Evolutionary conservation across 2,888 invertebrate genomes (phyloP).

Genomic region (Athalia rosae): DNA sequence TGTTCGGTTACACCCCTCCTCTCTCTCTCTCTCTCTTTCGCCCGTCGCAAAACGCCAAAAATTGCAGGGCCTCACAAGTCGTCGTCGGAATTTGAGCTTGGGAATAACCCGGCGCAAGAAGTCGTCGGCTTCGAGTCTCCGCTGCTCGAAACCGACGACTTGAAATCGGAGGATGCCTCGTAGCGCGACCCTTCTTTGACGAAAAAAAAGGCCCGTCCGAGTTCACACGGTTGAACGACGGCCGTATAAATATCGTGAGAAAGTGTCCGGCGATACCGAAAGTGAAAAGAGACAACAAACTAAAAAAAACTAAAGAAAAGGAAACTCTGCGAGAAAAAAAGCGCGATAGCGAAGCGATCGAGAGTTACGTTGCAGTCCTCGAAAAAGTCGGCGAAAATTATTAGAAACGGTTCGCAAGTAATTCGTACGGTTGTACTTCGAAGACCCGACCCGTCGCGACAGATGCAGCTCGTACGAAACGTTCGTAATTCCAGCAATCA

Average conservation of each 20-base stretch:
- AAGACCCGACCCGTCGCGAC: no score
- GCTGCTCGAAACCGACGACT: no score
- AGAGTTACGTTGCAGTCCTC: not conserved
- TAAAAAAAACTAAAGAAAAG: no score
- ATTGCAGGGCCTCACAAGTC: not conserved
- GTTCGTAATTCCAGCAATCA: not conserved
- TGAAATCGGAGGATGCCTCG: not conserved
- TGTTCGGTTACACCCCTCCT: not conserved
- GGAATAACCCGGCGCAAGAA: not conserved
- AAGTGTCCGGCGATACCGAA: not conserved
- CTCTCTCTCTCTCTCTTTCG: not conserved
- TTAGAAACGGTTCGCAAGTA: not conserved
- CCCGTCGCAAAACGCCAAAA: not conserved
- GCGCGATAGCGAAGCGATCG: not conserved
- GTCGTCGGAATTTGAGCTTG: not conserved
- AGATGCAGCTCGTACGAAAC: not conserved
- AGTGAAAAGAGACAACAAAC: no score
- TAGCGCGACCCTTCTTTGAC: not conserved
- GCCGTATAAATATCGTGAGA: conserved; percentile 20
- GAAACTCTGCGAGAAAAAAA: no score
- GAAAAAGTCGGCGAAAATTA: conserved; percentile 1
- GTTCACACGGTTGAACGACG: not conserved
- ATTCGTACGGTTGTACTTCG: no score
- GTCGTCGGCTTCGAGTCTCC: not conserved
- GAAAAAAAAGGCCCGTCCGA: not conserved